A percentile compares a stretch with the other conserved stretches of the same genome.
These are phyloP conservation scores for Lamellibrachia satsuma DNA, from an alignment of 2,888 invertebrate genomes.

Conservation along the genomic window DNA sequence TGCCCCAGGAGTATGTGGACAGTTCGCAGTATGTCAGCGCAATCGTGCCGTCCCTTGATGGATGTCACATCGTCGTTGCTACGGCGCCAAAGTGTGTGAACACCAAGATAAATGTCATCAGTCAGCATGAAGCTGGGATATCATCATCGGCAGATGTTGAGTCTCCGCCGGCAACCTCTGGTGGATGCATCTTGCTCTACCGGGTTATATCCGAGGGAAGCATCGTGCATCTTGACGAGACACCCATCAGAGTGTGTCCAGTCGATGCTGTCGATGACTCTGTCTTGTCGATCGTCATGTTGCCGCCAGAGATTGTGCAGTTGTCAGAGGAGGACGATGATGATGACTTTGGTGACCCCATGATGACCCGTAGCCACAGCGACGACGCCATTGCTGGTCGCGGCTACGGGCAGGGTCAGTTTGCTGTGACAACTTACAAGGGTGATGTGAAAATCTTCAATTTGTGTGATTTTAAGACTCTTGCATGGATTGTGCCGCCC, in stretches of 20 bases:
- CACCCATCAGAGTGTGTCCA: constrained; percentile 69
- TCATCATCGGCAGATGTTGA: neutral
- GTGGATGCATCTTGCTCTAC: constrained; percentile 37
- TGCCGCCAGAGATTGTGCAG: constrained; percentile 53
- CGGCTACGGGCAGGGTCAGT: constrained; percentile 63
- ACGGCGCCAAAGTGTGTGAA: constrained; percentile 47
- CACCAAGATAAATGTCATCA: constrained; percentile 24
- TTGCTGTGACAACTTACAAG: constrained; percentile 79
- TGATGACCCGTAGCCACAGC: constrained; percentile 22
- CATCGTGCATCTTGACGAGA: constrained; percentile 71
- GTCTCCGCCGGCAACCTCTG: neutral
- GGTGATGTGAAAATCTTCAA: constrained; percentile 80
- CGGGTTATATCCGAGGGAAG: constrained; percentile 46
- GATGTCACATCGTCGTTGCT: constrained; percentile 72
- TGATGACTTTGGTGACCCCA: constrained; percentile 18
- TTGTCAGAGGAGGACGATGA: constrained; percentile 52
- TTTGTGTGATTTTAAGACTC: constrained; percentile 75
- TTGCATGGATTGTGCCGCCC: constrained; percentile 71
- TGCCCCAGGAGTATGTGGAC: constrained; percentile 45
- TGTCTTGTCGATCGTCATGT: constrained; percentile 49
- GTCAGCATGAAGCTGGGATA: neutral
- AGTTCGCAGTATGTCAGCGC: constrained; percentile 65
- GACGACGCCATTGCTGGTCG: neutral
- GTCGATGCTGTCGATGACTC: constrained; percentile 45
- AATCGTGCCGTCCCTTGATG: constrained; percentile 77